Conservation (phyloP, 2,797 vertebrate species). For the Falco cherrug region DNA sequence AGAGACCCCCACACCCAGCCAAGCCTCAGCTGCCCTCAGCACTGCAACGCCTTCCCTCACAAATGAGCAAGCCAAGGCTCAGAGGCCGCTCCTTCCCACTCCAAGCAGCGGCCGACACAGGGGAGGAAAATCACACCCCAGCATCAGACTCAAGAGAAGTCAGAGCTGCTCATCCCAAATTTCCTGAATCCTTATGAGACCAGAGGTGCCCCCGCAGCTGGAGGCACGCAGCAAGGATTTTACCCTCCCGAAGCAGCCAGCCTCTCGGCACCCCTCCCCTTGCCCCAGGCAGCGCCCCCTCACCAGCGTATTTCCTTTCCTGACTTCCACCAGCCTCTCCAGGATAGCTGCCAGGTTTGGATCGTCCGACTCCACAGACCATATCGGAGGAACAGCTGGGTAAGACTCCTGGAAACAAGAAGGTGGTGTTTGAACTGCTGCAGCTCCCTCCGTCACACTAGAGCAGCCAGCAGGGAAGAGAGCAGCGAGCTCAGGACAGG, state of each 20-base stretch:
- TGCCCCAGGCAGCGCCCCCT: not conserved
- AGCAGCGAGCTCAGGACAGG: not conserved
- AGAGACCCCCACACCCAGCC: fast-evolving
- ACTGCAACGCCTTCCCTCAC: not conserved
- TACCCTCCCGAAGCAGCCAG: fast-evolving
- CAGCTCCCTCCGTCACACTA: fast-evolving
- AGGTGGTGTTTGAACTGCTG: fast-evolving
- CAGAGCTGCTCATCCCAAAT: not conserved
- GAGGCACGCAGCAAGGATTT: not conserved
- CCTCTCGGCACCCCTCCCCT: too few relatives aligned
- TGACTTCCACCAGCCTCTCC: conserved; percentile 93
- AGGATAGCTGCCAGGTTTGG: conserved; percentile 94
- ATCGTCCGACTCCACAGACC: conserved; percentile 98
- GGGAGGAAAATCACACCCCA: not conserved
- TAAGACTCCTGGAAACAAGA: conserved; percentile 86
- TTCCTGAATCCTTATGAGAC: not conserved
- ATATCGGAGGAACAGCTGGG: conserved; percentile 91
- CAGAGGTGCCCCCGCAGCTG: fast-evolving
- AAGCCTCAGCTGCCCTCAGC: not conserved
- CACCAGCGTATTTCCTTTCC: conserved; percentile 94
- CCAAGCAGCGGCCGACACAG: fast-evolving
- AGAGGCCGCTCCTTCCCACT: not conserved
- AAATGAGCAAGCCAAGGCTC: fast-evolving
- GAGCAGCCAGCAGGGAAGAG: fast-evolving
- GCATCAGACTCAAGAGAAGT: not conserved